Percentiles rank a stretch among this genome's conserved stretches.
Conservation (phyloP, 1,140 invertebrate species). For the Apis dorsata region DNA sequence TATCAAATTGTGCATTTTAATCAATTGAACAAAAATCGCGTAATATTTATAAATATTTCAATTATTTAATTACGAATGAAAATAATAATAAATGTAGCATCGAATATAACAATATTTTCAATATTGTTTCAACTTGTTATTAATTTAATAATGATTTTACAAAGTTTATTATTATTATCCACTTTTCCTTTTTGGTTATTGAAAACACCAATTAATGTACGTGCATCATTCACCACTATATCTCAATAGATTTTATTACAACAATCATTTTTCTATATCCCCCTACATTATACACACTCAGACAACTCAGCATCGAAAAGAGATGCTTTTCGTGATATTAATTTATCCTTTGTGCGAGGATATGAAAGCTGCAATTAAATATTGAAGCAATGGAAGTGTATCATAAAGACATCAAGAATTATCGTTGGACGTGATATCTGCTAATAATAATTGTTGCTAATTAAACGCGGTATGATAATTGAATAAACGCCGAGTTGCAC, state of each 20-base stretch:
- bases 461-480: constrained; percentile 35
- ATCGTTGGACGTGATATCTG: constrained; percentile 5
- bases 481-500: constrained; percentile 32
- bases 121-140: neutral
- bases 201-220: neutral
- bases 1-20: too few species aligned
- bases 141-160: neutral
- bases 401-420: neutral
- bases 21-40: too few species aligned
- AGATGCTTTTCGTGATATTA: neutral
- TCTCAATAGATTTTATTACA: neutral
- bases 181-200: too few species aligned
- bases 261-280: neutral
- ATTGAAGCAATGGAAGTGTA: neutral
- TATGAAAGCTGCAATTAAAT: constrained; percentile 15
- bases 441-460: constrained; percentile 32
- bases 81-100: neutral
- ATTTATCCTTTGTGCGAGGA: neutral
- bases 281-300: neutral
- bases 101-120: neutral
- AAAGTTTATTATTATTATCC: too few species aligned
- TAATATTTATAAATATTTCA: too few species aligned
- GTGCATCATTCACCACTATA: neutral
- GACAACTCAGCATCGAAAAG: neutral
- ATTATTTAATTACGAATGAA: too few species aligned